A percentile compares a stretch with the other conserved stretches of the same genome.
Conservation (phyloP, 2,113 vertebrate species). For the Ictalurus punctatus region DNA sequence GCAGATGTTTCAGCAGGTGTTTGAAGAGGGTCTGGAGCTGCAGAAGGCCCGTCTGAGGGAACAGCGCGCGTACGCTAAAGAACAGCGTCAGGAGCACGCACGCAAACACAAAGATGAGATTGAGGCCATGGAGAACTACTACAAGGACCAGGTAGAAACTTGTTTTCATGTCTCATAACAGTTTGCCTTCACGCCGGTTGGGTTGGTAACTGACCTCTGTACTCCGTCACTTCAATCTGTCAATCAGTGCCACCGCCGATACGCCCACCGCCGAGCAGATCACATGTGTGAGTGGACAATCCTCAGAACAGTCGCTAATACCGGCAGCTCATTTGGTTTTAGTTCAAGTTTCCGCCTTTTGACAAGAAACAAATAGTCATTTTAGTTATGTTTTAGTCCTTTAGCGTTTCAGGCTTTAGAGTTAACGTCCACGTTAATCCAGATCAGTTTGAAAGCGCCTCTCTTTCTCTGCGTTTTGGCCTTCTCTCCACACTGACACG, state of each 20-base stretch:
- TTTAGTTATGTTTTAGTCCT: not conserved
- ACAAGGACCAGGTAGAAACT: constrained; percentile 85
- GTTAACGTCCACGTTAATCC: too few relatives aligned
- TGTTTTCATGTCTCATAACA: not conserved
- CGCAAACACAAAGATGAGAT: constrained; percentile 79
- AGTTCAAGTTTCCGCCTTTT: not conserved
- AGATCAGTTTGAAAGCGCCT: too few relatives aligned
- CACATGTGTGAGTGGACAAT: too few relatives aligned
- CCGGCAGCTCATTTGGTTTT: not conserved
- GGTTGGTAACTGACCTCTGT: not conserved
- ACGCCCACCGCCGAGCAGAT: too few relatives aligned
- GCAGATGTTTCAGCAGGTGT: constrained; percentile 89
- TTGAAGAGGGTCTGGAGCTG: constrained; percentile 89
- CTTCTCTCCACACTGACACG: too few relatives aligned
- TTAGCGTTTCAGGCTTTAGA: not conserved
- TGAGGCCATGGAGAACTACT: constrained; percentile 93
- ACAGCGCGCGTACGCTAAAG: constrained; percentile 78
- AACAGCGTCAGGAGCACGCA: constrained; percentile 81
- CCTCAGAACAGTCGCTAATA: too few relatives aligned
- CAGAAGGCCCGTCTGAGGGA: constrained; percentile 87
- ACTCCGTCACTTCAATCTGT: not conserved
- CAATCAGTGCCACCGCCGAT: too few relatives aligned
- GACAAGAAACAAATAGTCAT: not conserved
- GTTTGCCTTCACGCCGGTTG: not conserved
- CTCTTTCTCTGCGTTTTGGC: too few relatives aligned